Evolutionary conservation across 2,113 vertebrate genomes (phyloP), one percentile per base, ranked within the genome.

Genomic region (Pleuronectes platessa): DNA sequence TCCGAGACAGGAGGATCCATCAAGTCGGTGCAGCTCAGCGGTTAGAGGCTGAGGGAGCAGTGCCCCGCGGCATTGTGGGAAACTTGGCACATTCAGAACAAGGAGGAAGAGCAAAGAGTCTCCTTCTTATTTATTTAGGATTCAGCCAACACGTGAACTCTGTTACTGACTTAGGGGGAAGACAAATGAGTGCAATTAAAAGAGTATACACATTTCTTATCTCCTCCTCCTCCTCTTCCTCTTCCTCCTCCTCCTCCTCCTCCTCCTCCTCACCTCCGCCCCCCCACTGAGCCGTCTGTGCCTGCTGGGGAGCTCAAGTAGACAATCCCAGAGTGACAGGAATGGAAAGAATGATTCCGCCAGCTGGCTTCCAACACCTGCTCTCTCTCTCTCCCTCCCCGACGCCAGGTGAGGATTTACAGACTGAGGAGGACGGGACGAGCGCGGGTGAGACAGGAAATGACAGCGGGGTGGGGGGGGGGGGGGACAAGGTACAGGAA

Each of bases 351-450:
- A 51, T 15, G 18, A 51, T 8, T 51, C 47, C 1, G 45, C 12
- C 47, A 3, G 78, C 23, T 12, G 7, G 35, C 67, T 65, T 76
- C 73, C 26, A 5, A 78, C 86, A 81, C 74, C 77, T 54, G 54
- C 24, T 71, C 45, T 17, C 45, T 47, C 14, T 3, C 5, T 47
- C 13, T 17, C 13, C 14, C 45, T 14, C 45, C 4, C 13, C 13
- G 45, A 17, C 13, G 45, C 45, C 45, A 14, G 45, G 45, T 47
- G 3, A 47, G 45, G 74, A 58, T 70, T 82, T 68, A 68, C 54
- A 31, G 47, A 56, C 35, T 5, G 12, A 55, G 23, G 26, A 59
- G 26, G 65, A 83, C 55, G 18, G 55, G 56, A 26, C 9, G 35
- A 37, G 35, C 9, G 8, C 35, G 2, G 35, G 35, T 37, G 35